Percentiles rank a stretch among this genome's conserved stretches.
phyloP scores from a whole-genome alignment of 1,140 invertebrate species.

The Apis laboriosa region DNA sequence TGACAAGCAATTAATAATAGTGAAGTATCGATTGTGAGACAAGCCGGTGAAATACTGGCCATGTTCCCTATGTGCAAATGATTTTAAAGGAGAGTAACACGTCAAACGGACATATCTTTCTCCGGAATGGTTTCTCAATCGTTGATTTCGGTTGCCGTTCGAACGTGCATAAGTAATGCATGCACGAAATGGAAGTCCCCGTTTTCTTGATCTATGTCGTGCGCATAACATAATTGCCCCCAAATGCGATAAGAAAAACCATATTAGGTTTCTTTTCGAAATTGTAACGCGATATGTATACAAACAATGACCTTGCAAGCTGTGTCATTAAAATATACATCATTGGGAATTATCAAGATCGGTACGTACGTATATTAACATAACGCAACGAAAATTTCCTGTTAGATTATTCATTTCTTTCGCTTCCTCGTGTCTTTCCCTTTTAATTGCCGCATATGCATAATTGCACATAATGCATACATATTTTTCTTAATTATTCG shows the following conservation, averaged over 20 bases:
- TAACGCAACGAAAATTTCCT: background rate
- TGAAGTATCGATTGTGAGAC: conserved; percentile 2
- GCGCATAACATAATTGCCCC: background rate
- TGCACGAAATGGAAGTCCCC: conserved; percentile 3
- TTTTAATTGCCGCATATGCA: background rate
- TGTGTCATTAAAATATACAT: background rate
- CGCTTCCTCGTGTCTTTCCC: background rate
- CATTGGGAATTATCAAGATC: background rate
- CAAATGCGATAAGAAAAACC: conserved; percentile 15
- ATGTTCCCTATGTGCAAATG: background rate
- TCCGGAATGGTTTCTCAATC: conserved; percentile 10
- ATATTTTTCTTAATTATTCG: no score
- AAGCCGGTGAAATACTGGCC: conserved; percentile 2
- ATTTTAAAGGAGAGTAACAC: conserved; percentile 36
- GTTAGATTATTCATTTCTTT: background rate
- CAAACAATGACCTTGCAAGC: background rate
- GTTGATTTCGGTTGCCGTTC: background rate
- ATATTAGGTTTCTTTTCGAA: background rate
- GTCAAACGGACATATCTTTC: conserved; percentile 14
- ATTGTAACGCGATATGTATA: background rate
- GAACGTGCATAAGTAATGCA: no score
- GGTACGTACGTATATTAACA: no score
- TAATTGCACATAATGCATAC: background rate
- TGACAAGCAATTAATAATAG: background rate
- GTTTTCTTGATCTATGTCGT: background rate